Conservation (phyloP, 64 coral and sea anemone species). For the Porites australiensis region DNA sequence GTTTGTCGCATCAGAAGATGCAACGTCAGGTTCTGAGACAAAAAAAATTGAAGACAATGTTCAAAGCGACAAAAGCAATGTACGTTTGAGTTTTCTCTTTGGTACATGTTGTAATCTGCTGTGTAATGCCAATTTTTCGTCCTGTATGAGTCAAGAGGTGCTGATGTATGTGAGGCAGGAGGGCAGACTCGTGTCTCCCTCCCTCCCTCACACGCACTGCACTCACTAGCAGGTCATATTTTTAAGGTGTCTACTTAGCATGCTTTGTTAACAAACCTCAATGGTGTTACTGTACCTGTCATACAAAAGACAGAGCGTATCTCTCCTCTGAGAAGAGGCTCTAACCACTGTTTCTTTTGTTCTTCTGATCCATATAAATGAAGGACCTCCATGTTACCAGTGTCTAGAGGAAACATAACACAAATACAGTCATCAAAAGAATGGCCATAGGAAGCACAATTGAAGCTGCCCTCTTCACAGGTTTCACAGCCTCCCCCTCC, state of each 20-base stretch:
- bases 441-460: too few species aligned
- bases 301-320: conserved; percentile 96
- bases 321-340: conserved; percentile 85
- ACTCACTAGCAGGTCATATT: too few species aligned
- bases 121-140: too few species aligned
- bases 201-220: too few species aligned
- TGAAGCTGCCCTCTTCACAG: too few species aligned
- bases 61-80: neutral
- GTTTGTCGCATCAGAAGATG: conserved; percentile 98
- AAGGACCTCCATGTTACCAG: conserved; percentile 98
- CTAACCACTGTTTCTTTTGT: conserved; percentile 93
- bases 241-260: too few species aligned
- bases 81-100: neutral
- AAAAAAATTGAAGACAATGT: neutral
- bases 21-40: conserved; percentile 86
- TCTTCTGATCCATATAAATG: conserved; percentile 89
- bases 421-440: neutral
- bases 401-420: conserved; percentile 58
- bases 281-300: conserved; percentile 69
- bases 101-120: neutral
- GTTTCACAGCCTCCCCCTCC: neutral
- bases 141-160: too few species aligned
- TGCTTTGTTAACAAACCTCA: too few species aligned
- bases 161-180: too few species aligned
- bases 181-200: too few species aligned